Evolutionary conservation across 1,140 invertebrate species (phyloP).

Genomic region (Penaeus vannamei): DNA sequence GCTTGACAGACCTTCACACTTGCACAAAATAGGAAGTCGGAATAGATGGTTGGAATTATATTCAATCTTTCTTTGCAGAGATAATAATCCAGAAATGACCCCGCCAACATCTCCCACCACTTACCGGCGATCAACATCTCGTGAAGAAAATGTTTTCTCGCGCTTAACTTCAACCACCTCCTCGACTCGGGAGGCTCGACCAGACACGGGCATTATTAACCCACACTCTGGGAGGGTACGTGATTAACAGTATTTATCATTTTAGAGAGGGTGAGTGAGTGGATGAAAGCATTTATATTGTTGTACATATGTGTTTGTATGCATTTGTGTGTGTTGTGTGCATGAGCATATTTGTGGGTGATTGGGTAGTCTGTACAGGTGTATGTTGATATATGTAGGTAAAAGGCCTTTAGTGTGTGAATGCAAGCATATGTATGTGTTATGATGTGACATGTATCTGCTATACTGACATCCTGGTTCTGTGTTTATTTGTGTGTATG

Average conservation of each 20-base stretch:
- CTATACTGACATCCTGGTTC: too few relatives aligned
- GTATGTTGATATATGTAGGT: neutral
- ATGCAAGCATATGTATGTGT: neutral
- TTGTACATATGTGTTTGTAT: too few relatives aligned
- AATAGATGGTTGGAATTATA: neutral
- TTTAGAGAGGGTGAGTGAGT: neutral
- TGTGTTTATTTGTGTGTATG: too few relatives aligned
- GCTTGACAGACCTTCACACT: constrained; percentile 17
- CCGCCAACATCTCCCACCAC: constrained; percentile 77
- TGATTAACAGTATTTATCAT: neutral
- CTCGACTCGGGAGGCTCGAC: constrained; percentile 74
- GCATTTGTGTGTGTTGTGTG: neutral
- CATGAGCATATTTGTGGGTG: neutral
- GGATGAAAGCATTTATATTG: neutral
- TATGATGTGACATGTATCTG: too few relatives aligned
- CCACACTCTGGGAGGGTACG: constrained; percentile 79
- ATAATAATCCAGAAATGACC: constrained; percentile 61
- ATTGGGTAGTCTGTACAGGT: too few relatives aligned
- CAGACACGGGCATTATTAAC: constrained; percentile 79
- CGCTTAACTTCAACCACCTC: constrained; percentile 81
- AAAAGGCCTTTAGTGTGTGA: too few relatives aligned
- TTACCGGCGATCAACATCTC: constrained; percentile 76
- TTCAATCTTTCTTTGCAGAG: constrained; percentile 38
- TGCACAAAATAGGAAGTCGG: neutral
- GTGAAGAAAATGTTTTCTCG: constrained; percentile 86